phyloP scores from a whole-genome alignment of 2,113 vertebrate species.

The Tylochromis polylepis region DNA sequence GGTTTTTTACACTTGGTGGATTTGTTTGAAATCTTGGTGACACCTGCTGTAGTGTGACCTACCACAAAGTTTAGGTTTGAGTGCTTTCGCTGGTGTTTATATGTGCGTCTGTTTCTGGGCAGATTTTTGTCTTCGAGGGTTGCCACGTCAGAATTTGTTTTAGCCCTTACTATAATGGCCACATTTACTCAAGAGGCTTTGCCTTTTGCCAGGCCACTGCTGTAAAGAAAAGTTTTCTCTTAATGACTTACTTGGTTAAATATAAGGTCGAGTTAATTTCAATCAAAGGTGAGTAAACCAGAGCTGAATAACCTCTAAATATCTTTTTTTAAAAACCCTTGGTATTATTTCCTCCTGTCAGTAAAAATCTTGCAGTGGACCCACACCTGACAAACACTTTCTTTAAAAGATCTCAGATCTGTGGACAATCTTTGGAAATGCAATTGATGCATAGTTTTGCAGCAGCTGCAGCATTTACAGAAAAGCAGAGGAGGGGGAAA shows the following conservation, averaged over 20 bases:
- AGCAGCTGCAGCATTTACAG: conserved; percentile 67
- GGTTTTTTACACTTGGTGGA: neutral
- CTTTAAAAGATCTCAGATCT: neutral
- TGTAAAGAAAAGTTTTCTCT: neutral
- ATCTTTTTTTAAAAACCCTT: neutral
- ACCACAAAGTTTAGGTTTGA: neutral
- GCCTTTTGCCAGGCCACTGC: neutral
- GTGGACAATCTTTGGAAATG: conserved; percentile 75
- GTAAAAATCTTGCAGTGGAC: neutral
- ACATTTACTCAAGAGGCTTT: neutral
- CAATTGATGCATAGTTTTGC: conserved; percentile 75
- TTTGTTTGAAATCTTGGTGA: neutral
- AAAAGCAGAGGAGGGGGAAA: neutral
- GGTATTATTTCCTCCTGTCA: neutral
- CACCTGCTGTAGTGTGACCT: neutral
- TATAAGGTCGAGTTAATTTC: neutral
- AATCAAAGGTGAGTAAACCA: neutral
- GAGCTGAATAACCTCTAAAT: neutral
- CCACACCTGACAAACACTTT: neutral
- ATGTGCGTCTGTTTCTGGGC: neutral
- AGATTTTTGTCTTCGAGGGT: neutral
- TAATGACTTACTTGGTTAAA: neutral
- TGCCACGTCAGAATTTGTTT: neutral
- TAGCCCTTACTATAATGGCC: neutral
- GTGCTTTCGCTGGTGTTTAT: neutral